Evolutionary conservation across 2,113 vertebrate species (phyloP).

Genomic region (Oostethus manadensis): DNA sequence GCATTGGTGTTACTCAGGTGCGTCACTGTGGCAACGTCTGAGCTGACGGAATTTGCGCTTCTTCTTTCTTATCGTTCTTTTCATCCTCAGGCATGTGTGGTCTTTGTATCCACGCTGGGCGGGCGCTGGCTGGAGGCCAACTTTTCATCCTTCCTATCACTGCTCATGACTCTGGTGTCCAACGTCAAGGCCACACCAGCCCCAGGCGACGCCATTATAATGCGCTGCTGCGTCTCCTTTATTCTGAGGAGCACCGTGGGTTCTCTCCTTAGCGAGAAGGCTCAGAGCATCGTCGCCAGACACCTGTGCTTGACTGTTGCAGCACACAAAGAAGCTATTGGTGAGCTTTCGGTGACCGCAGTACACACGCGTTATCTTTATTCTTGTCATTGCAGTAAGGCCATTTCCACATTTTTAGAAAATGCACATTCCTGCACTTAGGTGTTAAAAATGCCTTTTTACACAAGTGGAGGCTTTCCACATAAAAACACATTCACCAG

Average conservation of each 20-base stretch:
- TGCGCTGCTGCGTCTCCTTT: constrained; percentile 83
- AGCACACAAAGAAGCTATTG: constrained; percentile 78
- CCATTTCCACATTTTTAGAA: no score
- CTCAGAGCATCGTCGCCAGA: constrained; percentile 85
- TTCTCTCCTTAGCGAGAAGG: constrained; percentile 87
- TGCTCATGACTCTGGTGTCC: constrained; percentile 80
- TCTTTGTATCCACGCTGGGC: constrained; percentile 83
- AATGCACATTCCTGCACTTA: no score
- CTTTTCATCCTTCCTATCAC: constrained; percentile 78
- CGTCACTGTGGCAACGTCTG: background rate
- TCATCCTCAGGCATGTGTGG: constrained; percentile 79
- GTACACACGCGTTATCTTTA: no score
- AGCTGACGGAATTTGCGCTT: background rate
- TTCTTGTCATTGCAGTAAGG: no score
- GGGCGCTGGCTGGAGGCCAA: constrained; percentile 85
- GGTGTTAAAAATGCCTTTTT: no score
- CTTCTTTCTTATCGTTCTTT: background rate
- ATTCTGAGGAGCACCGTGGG: constrained; percentile 83
- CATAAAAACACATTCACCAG: no score
- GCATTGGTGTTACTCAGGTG: constrained; percentile 90
- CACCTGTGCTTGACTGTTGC: constrained; percentile 81
- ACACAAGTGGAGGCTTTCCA: no score
- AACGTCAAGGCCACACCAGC: constrained; percentile 76
- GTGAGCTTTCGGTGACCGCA: constrained; percentile 60
- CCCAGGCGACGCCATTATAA: constrained; percentile 71